Evolutionary conservation across 53 echinoderm and acorn worm genomes (phyloP), one percentile per base, ranked within the genome.

Genomic region (Crossaster papposus): DNA sequence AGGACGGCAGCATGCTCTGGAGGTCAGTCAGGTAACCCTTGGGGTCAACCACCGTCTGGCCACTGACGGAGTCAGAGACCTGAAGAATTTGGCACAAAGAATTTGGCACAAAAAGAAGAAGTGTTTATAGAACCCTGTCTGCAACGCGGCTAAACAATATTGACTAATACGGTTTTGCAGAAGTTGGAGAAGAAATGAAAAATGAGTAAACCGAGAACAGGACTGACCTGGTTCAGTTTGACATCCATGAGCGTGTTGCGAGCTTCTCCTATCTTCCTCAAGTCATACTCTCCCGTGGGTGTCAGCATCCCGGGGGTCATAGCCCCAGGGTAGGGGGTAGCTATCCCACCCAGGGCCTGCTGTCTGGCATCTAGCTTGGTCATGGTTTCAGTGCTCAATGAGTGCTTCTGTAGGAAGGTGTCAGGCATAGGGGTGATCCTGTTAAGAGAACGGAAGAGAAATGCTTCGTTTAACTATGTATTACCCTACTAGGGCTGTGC

Each of bases 361-460:
- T 94, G 93, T 24, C 86, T 65, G 20, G 95, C 80, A 52, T 97
- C 97, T n/a, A 97, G 78, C 33, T 93, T 79, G 33, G 89, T 94
- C 65, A 94, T 93, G 22, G 95, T 88, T n/a, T 95, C 97, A 36
- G 87, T 93, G 13, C 91, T 86, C 83, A 95, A 77, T 77, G 94
- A 82, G 78, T 94, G 94, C 68, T 96, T 97, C 64, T 89, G 89
- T 23, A 97, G 88, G 68, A 97, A 94, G 65, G 93, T 97, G 81
- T 97, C 97, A 32, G 97, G 97, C 65, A 97, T 95, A 72, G 97
- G 97, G n/a, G 97, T 97, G 20, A 97, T 95, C 70, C 97, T 96
- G 78, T n/a, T 51, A 3, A 63, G 58, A 2, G 12, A 58, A 58
- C 14, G 71, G 29, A 23, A 26, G 71, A 71, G 29, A 26, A 71